Percentiles rank a stretch among this genome's conserved stretches.
Evolutionary conservation across 2,888 invertebrate species (phyloP).

Genomic region (Cremastinae sp.): DNA sequence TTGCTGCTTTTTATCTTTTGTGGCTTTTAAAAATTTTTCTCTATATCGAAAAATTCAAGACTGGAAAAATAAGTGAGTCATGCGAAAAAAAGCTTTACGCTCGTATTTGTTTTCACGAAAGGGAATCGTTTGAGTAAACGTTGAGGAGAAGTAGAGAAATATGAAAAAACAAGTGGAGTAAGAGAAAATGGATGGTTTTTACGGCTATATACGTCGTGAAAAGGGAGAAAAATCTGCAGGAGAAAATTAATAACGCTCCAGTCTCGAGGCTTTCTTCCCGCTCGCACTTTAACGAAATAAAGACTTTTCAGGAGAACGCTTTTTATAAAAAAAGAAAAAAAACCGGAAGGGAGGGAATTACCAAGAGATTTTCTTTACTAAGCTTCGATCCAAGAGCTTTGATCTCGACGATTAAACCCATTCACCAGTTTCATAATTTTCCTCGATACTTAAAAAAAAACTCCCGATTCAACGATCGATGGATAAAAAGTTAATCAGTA

Average conservation of each 20-base stretch:
- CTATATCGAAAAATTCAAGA: not conserved
- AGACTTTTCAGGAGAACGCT: conserved; percentile 42
- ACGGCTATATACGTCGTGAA: not conserved
- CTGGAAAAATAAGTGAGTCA: not conserved
- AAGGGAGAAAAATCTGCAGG: conserved; percentile 38
- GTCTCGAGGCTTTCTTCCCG: conserved; percentile 14
- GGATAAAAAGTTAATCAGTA: conserved; percentile 9
- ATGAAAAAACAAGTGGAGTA: conserved; percentile 4
- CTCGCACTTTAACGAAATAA: conserved; percentile 25
- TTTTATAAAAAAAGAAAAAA: not conserved
- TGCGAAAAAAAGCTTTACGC: not conserved
- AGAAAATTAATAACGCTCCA: conserved; percentile 61
- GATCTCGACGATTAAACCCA: conserved; percentile 17
- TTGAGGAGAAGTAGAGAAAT: conserved; percentile 13
- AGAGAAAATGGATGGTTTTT: conserved; percentile 45
- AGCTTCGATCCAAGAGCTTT: conserved; percentile 28
- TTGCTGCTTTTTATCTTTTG: not conserved
- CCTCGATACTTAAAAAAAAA: conserved; percentile 19
- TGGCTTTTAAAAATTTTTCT: not conserved
- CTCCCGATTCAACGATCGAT: not conserved
- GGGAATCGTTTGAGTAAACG: conserved; percentile 30
- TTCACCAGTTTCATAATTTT: conserved; percentile 8
- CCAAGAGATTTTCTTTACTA: conserved; percentile 33
- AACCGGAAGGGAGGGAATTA: conserved; percentile 35
- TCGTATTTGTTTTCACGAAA: conserved; percentile 10